Conservation (phyloP, 2,888 invertebrate species). For the Hesperia comma region DNA sequence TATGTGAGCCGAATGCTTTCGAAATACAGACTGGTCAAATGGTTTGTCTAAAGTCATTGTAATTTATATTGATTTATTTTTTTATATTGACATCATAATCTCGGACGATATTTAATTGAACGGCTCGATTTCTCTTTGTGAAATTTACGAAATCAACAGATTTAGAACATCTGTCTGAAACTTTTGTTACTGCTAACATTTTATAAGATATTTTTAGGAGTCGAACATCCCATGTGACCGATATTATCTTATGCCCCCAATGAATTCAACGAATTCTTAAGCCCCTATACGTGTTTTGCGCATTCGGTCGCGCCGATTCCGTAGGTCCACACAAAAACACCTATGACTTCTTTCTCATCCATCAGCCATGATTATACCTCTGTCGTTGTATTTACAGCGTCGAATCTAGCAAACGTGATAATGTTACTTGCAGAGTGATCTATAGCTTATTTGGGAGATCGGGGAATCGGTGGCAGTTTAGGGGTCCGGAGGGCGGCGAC, state of each 20-base stretch:
- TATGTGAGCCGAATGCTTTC: not conserved
- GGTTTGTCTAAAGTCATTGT: not conserved
- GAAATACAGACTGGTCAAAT: not conserved
- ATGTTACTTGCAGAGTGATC: constrained; percentile 18
- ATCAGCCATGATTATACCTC: constrained; percentile 16
- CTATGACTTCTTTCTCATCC: constrained; percentile 41
- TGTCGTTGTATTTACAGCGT: constrained; percentile 11
- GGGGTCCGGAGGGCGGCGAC: constrained; percentile 30
- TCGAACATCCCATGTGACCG: constrained; percentile 44
- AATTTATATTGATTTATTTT: constrained; percentile 1
- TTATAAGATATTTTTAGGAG: not conserved
- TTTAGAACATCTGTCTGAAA: not conserved
- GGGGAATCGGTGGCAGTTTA: constrained; percentile 21
- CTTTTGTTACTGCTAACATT: not conserved
- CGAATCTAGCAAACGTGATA: constrained; percentile 1
- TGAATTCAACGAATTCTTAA: constrained; percentile 62
- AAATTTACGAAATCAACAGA: not conserved
- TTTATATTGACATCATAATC: not conserved
- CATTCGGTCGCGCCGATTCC: constrained; percentile 76
- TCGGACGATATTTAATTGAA: not conserved
- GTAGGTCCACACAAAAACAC: constrained; percentile 59
- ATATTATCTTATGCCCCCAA: constrained; percentile 38
- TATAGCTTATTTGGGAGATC: constrained; percentile 20
- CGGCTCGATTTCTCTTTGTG: not conserved
- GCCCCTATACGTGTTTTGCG: constrained; percentile 73